These are phyloP conservation scores for Gonatopus flavifemur DNA, from an alignment of 1,140 invertebrate species.

Conservation along the genomic window DNA sequence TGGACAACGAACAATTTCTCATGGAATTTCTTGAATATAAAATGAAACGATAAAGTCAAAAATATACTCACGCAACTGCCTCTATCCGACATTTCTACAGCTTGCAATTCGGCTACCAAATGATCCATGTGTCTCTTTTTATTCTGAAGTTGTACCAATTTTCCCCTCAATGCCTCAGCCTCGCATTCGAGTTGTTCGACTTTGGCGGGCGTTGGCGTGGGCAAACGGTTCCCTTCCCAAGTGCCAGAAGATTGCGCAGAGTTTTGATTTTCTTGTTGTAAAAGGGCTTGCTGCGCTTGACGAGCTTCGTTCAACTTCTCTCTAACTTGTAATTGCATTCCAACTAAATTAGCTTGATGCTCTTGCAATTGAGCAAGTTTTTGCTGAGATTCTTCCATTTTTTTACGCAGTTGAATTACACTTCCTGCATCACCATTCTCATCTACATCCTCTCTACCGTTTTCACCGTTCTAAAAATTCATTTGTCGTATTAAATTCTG, in stretches of 20 bases:
- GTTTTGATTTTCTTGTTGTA: constrained; percentile 37
- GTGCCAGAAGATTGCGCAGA: constrained; percentile 1
- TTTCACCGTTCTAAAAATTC: constrained; percentile 40
- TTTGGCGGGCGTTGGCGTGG: constrained; percentile 22
- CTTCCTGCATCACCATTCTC: constrained; percentile 28
- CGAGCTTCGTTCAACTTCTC: constrained; percentile 49
- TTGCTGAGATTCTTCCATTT: constrained; percentile 50
- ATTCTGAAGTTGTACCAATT: constrained; percentile 47
- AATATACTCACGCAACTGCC: constrained; percentile 40
- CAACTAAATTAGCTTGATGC: constrained; percentile 46
- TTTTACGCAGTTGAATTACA: constrained; percentile 40
- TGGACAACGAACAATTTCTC: constrained; percentile 10
- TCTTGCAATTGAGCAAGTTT: constrained; percentile 49
- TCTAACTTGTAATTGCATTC: constrained; percentile 45
- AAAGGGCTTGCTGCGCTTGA: constrained; percentile 41
- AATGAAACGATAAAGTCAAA: constrained; percentile 6
- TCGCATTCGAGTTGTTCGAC: constrained; percentile 44
- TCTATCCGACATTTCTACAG: constrained; percentile 38
- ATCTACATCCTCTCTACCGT: constrained; percentile 27
- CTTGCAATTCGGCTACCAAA: constrained; percentile 50
- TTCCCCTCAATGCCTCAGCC: constrained; percentile 42
- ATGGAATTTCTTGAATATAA: neutral
- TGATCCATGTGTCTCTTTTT: constrained; percentile 56
- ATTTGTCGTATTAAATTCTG: no score
- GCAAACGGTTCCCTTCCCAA: constrained; percentile 18